Conservation (phyloP, 2,888 invertebrate species). For the Ligdia adustata region DNA sequence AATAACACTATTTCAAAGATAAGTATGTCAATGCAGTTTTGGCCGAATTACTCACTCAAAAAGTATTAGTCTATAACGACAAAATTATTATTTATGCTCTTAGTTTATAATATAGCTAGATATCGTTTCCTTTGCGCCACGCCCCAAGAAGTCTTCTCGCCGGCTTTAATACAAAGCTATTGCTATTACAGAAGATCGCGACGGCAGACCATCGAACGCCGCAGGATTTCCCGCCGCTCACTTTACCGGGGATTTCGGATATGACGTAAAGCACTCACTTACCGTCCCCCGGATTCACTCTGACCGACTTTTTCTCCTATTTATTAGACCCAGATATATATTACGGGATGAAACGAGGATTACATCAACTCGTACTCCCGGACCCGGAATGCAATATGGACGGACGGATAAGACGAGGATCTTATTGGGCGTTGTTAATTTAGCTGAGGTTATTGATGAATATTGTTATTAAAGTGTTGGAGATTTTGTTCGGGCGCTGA, state of each 20-base stretch:
- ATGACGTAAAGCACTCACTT: constrained; percentile 83
- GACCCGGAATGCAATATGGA: constrained; percentile 61
- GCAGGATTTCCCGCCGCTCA: constrained; percentile 76
- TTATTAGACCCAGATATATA: constrained; percentile 76
- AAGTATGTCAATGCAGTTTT: no score
- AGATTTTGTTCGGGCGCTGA: constrained; percentile 20
- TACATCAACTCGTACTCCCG: constrained; percentile 50
- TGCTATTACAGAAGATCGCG: constrained; percentile 82
- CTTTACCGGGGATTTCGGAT: constrained; percentile 83
- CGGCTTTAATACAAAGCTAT: constrained; percentile 83
- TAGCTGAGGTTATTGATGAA: constrained; percentile 45
- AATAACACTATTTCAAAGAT: no score
- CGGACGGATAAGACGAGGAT: constrained; percentile 45
- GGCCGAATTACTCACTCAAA: no score
- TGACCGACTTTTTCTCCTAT: constrained; percentile 79
- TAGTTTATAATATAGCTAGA: constrained; percentile 33
- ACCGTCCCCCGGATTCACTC: constrained; percentile 55
- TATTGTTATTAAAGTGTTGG: constrained; percentile 39
- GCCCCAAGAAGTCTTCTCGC: constrained; percentile 65
- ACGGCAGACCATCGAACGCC: constrained; percentile 76
- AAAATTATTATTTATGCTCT: no score
- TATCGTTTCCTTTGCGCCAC: constrained; percentile 61
- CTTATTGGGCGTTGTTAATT: constrained; percentile 55
- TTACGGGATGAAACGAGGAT: constrained; percentile 67
- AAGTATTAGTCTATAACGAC: no score